Percentiles rank a stretch among this genome's conserved stretches.
These are phyloP conservation scores for Pseudoips prasinana DNA, from an alignment of 2,888 invertebrate species.

Conservation along the genomic window DNA sequence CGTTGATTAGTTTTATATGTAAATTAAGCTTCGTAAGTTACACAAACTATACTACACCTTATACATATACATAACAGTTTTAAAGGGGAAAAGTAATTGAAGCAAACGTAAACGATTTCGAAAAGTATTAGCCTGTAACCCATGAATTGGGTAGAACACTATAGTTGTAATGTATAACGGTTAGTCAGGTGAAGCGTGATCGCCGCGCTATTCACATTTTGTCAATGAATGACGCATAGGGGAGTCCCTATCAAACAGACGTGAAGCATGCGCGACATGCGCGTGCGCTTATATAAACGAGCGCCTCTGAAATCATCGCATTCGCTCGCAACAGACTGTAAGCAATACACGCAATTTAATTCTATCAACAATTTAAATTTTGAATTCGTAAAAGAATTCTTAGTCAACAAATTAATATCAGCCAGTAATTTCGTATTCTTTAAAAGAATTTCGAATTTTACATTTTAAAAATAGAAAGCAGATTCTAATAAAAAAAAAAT, in stretches of 20 bases:
- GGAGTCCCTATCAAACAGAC: constrained; percentile 41
- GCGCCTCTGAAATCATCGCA: constrained; percentile 19
- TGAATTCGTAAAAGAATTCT: constrained; percentile 1
- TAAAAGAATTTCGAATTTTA: constrained; percentile 9
- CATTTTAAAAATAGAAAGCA: constrained; percentile 8
- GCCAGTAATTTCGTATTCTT: constrained; percentile 3
- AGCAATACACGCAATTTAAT: constrained; percentile 11
- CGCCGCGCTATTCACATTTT: constrained; percentile 21
- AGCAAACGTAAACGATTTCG: no score
- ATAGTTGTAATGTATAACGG: no score
- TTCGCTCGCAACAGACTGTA: constrained; percentile 27
- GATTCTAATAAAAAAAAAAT: constrained; percentile 45
- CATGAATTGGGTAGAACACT: no score
- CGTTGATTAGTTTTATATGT: no score
- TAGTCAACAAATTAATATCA: background rate
- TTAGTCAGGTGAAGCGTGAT: constrained; percentile 11
- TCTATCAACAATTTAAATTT: background rate
- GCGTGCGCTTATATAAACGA: constrained; percentile 35
- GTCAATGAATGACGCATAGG: constrained; percentile 46
- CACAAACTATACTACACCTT: no score
- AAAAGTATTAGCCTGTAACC: no score
- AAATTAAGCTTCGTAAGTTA: no score
- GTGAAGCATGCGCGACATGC: constrained; percentile 28
- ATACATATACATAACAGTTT: no score
- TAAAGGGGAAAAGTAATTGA: no score